Evolutionary conservation across 2,113 vertebrate genomes (phyloP), one percentile per base, ranked within the genome.

Genomic region (Rhineura floridana): DNA sequence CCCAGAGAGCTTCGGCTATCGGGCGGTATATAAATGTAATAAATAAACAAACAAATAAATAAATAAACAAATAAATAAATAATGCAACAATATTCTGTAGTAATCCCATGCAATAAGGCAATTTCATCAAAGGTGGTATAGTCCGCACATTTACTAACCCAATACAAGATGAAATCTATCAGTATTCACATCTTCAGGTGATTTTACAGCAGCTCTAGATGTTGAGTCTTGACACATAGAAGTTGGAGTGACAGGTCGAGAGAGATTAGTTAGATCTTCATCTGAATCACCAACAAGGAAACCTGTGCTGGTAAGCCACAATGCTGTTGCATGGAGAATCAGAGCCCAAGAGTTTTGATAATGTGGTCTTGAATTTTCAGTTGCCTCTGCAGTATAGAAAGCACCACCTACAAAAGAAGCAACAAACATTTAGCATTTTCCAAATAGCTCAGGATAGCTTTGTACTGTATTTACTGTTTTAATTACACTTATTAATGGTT

Each of bases 211-310:
- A 79, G 95, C 94, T 87, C 93, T 95, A 46, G 97, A 97, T 77
- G 96, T 96, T 23, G 95, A 97, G 77, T 96, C 96, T 89, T 97
- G 97, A 85, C 98, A 98, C 98, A 99, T 98, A 82, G 98, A 98
- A 88, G 98, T 99, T 90, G 98, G 98, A 17, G 98, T 99, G 76
- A 98, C 98, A 80, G 98, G 98, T 84, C 98, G 96, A 52, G 98
- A 99, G 87, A 99, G 97, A 91, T 96, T 96, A 87, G 95, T 93
- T 55, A 97, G 94, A 30, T 96, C 94, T 90, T 99, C 98, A 67
- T 99, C 98, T 6, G 96, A 94, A 91, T 98, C 97, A 91, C 95
- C 87, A 85, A 96, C 86, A 13, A 98, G 50, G 50, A 99, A 98
- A 86, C 98, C 98, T 17, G 97, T 98, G 96, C 96, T 98, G 81